Percentiles rank a stretch among this genome's conserved stretches.
phyloP scores from a whole-genome alignment of 2,888 invertebrate species.

The Tridacna gigas region DNA sequence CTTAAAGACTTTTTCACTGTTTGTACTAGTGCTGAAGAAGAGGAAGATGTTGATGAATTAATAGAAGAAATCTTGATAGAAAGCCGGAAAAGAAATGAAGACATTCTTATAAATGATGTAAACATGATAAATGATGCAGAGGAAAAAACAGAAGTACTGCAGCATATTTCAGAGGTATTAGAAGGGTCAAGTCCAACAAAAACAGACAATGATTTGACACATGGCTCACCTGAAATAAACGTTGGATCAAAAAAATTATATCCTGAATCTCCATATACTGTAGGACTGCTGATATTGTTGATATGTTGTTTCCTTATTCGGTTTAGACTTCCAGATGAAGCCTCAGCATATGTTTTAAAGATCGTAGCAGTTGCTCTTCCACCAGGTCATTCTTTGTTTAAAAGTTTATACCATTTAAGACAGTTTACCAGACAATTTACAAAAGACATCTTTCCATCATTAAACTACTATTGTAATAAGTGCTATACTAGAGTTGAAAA shows the following conservation, averaged over 20 bases:
- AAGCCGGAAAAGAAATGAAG: too few relatives aligned
- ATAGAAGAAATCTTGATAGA: too few relatives aligned
- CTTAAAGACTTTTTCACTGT: too few relatives aligned
- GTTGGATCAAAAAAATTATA: background rate
- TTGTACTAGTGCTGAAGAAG: too few relatives aligned
- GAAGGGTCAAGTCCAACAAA: too few relatives aligned
- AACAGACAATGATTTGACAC: too few relatives aligned
- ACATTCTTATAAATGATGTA: too few relatives aligned
- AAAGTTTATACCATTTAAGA: background rate
- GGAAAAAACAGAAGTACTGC: too few relatives aligned
- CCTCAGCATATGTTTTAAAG: background rate
- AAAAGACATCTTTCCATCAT: background rate
- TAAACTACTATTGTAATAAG: background rate
- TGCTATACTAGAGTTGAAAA: background rate
- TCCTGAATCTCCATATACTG: background rate
- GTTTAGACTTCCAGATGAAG: constrained; percentile 15
- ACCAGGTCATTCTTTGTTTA: background rate
- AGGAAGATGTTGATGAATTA: too few relatives aligned
- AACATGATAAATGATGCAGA: too few relatives aligned
- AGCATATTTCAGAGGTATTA: too few relatives aligned
- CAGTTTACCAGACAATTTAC: background rate
- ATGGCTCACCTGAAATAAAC: too few relatives aligned
- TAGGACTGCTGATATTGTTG: background rate
- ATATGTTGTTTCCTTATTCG: constrained; percentile 14
- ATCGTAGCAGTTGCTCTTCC: background rate